Evolutionary conservation across 2,888 invertebrate species (phyloP).

Genomic region (Dryocosmus kuriphilus): DNA sequence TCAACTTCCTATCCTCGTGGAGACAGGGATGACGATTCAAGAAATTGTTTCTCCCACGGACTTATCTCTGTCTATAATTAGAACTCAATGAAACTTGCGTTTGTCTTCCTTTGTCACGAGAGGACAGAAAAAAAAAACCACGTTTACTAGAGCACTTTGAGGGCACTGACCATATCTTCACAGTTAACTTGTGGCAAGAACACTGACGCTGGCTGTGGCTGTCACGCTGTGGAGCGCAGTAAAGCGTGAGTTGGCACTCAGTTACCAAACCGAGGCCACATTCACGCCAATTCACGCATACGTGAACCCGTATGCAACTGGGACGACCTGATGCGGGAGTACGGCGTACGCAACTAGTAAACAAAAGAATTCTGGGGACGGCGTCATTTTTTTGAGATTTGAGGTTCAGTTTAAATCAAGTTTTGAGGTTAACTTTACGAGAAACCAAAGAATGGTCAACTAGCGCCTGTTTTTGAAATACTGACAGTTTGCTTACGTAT

Average conservation of each 20-base stretch:
- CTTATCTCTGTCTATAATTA: background rate
- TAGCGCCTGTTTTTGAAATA: background rate
- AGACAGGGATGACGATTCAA: background rate
- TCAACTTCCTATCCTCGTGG: background rate
- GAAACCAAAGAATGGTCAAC: background rate
- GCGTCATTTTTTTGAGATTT: background rate
- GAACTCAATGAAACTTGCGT: background rate
- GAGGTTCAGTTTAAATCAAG: background rate
- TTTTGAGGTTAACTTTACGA: background rate
- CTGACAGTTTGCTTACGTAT: background rate
- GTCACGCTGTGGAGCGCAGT: slow-evolving; percentile 41
- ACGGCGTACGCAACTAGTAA: background rate
- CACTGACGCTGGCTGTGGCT: slow-evolving; percentile 63
- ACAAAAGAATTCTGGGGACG: background rate
- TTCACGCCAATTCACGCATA: slow-evolving; percentile 24
- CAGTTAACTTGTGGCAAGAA: slow-evolving; percentile 57
- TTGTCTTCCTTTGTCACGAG: slow-evolving; percentile 1
- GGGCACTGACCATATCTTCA: slow-evolving; percentile 62
- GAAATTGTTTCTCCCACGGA: background rate
- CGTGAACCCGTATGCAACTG: background rate
- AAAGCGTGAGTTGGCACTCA: slow-evolving; percentile 51
- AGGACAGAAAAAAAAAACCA: background rate
- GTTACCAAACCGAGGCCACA: slow-evolving; percentile 13
- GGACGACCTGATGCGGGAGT: background rate
- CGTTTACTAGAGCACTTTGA: slow-evolving; percentile 17